Evolutionary conservation across 1,140 invertebrate species (phyloP), one percentile per base, ranked within the genome.

Genomic region (Callitettix versicolor): DNA sequence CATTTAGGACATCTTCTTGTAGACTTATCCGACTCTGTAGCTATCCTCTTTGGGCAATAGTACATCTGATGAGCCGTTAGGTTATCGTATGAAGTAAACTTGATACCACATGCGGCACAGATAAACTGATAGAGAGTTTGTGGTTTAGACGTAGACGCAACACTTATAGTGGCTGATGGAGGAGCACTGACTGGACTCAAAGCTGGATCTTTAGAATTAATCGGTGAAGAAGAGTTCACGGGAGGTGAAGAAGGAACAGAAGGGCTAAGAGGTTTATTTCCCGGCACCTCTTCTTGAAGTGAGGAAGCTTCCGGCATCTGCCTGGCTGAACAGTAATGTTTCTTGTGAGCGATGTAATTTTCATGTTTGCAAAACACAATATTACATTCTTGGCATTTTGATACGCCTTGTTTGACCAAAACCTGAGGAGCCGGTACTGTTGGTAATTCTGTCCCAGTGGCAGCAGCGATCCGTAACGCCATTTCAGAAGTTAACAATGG

Each of bases 301-400:
- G 55, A 26, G 20, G 44, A 38, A 21, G 41, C 47, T 57, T 60
- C 38, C 50, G 57, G 38, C 34, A 40, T 50, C 44, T 59, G 71
- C 47, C 86, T 74, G 0, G 86, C 84, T 9, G 91, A 90, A 70
- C 93, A 97, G 66, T 97, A 97, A 63, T 93, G 87, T 61, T 89
- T 85, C 68, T 95, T 97, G 67, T 97, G 94, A 1, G 92, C 85
- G 15, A 93, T 71, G 63, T 91, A 96, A 65, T 95, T 97, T 67
- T 98, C 94, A 62, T 91, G 86, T 61, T 92, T 91, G 70, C 91
- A 96, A 64, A 98, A 98, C 0, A 95, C 91, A 53, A 98, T 98
- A 66, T 95, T 95, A 73, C 93, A 97, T 63, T 96, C 92, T 63
- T 89, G 84, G 71, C 93, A 97, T 69, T 91, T 94, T 20, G 83